These are phyloP conservation scores for Rutpela maculata DNA, from an alignment of 2,888 invertebrate genomes.

Conservation along the genomic window DNA sequence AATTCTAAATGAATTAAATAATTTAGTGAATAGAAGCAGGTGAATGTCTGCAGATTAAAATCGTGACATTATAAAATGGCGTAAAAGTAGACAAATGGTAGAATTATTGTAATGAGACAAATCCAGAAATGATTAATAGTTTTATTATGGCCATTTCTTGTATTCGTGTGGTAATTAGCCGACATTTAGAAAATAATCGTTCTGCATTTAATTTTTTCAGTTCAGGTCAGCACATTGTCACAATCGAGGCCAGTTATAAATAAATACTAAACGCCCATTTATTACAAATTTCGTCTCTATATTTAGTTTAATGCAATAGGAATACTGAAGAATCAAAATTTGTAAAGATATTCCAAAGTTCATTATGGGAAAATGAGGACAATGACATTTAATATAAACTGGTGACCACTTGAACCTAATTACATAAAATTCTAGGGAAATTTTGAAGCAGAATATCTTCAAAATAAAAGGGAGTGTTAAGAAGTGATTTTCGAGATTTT, in stretches of 20 bases:
- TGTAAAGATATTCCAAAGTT: no score
- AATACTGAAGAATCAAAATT: no score
- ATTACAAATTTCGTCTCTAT: no score
- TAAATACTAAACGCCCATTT: no score
- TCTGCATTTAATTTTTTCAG: background rate
- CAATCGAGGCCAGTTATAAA: background rate
- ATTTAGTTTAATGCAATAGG: no score
- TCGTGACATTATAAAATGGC: conserved; percentile 40
- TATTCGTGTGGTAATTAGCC: background rate
- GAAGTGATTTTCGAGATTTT: no score
- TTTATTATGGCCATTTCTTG: background rate
- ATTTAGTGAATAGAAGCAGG: conserved; percentile 39
- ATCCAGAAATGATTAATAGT: conserved; percentile 29
- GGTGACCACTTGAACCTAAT: no score
- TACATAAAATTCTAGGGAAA: no score
- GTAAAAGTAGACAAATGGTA: conserved; percentile 28
- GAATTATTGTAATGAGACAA: conserved; percentile 38
- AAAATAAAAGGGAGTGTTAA: no score
- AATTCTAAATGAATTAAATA: conserved; percentile 55
- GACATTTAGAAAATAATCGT: background rate
- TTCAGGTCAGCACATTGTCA: background rate
- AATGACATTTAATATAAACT: no score
- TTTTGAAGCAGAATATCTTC: no score
- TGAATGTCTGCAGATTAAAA: conserved; percentile 38
- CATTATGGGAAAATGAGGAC: no score